phyloP scores from a whole-genome alignment of 2,888 invertebrate genomes.

The Eubasilissa splendida region DNA sequence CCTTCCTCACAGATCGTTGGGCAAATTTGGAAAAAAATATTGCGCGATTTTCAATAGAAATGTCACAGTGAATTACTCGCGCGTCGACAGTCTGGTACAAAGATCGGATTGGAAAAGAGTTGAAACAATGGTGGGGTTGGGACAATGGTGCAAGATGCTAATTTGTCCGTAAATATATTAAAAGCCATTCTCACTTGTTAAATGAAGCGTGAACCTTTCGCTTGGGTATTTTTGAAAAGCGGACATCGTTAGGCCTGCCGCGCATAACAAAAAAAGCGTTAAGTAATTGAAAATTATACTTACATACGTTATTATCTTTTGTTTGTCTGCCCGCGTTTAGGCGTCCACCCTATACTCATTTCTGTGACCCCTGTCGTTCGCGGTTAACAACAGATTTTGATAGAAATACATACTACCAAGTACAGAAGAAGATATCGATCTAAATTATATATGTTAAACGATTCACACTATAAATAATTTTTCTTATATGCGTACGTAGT shows the following conservation, averaged over 20 bases:
- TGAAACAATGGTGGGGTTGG: conserved; percentile 52
- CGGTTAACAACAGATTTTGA: no score
- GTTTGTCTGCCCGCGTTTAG: no score
- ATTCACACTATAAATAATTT: no score
- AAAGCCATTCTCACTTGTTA: conserved; percentile 50
- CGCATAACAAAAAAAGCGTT: background rate
- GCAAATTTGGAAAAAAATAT: conserved; percentile 36
- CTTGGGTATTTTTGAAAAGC: conserved; percentile 45
- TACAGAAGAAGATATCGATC: no score
- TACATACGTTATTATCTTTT: no score
- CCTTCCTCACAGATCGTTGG: conserved; percentile 30
- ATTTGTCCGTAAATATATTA: conserved; percentile 56
- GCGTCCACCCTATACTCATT: no score
- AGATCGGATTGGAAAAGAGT: conserved; percentile 45
- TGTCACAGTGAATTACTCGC: conserved; percentile 49
- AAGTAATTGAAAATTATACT: no score
- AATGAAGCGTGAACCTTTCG: conserved; percentile 55
- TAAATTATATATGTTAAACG: no score
- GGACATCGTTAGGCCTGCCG: conserved; percentile 14
- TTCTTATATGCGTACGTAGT: no score
- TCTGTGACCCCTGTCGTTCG: no score
- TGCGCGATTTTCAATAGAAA: conserved; percentile 32
- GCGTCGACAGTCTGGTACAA: conserved; percentile 49
- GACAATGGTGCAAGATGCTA: conserved; percentile 53
- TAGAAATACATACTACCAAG: no score